phyloP scores from a whole-genome alignment of 2,113 vertebrate species.

The Lophotis ruficrista region DNA sequence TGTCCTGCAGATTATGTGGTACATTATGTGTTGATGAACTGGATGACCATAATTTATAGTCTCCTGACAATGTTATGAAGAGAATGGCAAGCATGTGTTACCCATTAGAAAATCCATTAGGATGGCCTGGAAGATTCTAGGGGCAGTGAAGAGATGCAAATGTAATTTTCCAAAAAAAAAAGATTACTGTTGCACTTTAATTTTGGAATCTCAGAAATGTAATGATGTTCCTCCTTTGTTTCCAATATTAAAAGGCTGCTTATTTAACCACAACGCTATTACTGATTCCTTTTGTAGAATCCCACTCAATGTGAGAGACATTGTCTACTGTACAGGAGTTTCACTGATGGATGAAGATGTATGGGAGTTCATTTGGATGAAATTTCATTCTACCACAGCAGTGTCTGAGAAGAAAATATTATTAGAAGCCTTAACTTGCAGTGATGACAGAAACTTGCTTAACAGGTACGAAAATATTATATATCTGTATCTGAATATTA shows the following conservation, averaged over 20 bases:
- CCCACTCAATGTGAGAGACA: conserved; percentile 93
- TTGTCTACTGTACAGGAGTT: conserved; percentile 97
- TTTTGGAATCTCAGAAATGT: neutral
- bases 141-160: neutral
- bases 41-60: neutral
- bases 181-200: neutral
- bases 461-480: conserved; percentile 79
- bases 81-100: neutral
- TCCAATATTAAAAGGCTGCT: neutral
- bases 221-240: neutral
- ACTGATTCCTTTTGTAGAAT: conserved; percentile 81
- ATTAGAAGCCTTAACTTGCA: conserved; percentile 95
- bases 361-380: conserved; percentile 99
- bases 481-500: neutral
- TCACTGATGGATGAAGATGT: conserved; percentile 97
- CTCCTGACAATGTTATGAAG: neutral
- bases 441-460: conserved; percentile 91
- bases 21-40: neutral
- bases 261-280: conserved; percentile 31
- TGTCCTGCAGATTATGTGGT: neutral
- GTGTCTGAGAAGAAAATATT: conserved; percentile 97
- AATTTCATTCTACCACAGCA: conserved; percentile 93
- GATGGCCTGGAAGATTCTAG: neutral
- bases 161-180: neutral
- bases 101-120: neutral